Evolutionary conservation across 2,888 invertebrate species (phyloP), one percentile per base, ranked within the genome.

Genomic region (Oscheius myriophilus): DNA sequence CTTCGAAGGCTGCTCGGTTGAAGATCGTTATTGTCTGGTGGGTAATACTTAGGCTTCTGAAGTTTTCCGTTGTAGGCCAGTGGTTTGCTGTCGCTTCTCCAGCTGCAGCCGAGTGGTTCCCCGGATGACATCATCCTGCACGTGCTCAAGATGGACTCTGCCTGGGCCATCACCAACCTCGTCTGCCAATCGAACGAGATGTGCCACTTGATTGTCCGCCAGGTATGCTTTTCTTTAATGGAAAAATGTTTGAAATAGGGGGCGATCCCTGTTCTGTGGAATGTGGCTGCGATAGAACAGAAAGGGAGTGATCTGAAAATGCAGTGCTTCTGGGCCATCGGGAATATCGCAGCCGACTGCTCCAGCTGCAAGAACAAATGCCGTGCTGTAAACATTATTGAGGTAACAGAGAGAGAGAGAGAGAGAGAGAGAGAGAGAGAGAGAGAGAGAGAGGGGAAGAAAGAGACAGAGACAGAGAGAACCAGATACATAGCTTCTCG

Each of bases 331-430:
- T 77, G 77, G 77, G 74, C 71, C 3, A 46, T 77, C 16, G 71
- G 71, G 11, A 77, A 77, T 43, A 75, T 77, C 23, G 65, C 77
- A 0, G 77, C 77, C 7, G 77, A 77, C 51, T 77, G 77, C 68
- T 2, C 18, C 12, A 43, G 43, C 1, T 77, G 77, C 51, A 72
- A 73, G 64, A 14, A 41, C 39, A 64, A 58, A 39, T 71, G 71
- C 14, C 39, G 77, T 16, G 53, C 49, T 41, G 49, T 63, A 0
- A 64, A 55, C 42, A 53, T 76, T 16, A 23, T 67, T 16, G 52
- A 41, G 58, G 75, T 72, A 18, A 25, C 21, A n/a, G 49, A 11
- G 21, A 49, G 6, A 16, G 23, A n/a, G n/a, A n/a, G n/a, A n/a
- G n/a, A n/a, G n/a, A n/a, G n/a, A n/a, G n/a, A n/a, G n/a, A n/a